Conservation (phyloP, 2,113 vertebrate genomes). For the Elachura formosa region DNA sequence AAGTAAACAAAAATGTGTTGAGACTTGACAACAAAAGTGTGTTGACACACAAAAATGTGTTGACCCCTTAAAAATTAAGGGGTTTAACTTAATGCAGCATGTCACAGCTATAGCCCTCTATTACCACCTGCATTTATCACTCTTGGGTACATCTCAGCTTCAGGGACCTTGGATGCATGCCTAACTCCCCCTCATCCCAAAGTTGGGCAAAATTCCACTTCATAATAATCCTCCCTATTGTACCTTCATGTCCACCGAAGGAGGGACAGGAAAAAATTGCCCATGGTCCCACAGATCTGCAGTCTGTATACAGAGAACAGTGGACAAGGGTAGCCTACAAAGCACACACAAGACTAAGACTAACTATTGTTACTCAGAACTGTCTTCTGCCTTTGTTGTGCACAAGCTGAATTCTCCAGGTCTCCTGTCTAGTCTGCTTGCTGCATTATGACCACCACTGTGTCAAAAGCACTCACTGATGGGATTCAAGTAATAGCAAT, state of each 20-base stretch:
- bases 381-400: not conserved
- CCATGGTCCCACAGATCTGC: not conserved
- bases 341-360: not conserved
- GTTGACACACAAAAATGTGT: not conserved
- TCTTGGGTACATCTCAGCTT: not conserved
- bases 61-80: not conserved
- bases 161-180: not conserved
- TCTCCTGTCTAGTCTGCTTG: not conserved
- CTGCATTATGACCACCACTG: not conserved
- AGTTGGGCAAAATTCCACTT: not conserved
- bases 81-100: not conserved
- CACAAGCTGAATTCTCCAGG: not conserved
- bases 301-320: not conserved
- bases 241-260: not conserved
- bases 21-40: not conserved
- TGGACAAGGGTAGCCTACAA: not conserved
- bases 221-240: not conserved
- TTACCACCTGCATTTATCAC: not conserved
- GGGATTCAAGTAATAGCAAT: not conserved
- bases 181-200: not conserved
- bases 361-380: not conserved
- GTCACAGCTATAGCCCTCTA: not conserved
- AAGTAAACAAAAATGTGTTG: not conserved
- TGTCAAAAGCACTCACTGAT: not conserved
- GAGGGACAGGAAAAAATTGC: not conserved